phyloP scores from a whole-genome alignment of 2,113 vertebrate species.

The Megalops atlanticus region DNA sequence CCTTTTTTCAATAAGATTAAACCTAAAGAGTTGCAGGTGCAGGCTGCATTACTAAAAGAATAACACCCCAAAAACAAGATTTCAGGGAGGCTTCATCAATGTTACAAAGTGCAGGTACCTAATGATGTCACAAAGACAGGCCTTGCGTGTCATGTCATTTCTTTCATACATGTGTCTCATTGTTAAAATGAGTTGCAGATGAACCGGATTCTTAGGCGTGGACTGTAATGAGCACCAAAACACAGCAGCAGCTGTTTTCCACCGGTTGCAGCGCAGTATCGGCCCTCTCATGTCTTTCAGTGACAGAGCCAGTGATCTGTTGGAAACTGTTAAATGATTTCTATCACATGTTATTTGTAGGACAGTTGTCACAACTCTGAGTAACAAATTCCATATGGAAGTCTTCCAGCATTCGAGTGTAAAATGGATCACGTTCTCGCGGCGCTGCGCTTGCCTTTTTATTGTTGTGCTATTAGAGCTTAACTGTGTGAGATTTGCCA shows the following conservation, averaged over 20 bases:
- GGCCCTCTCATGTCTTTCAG: conserved; percentile 38
- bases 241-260: conserved; percentile 49
- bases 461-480: background rate
- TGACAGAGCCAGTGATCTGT: conserved; percentile 17
- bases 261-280: too few relatives aligned
- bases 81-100: conserved; percentile 62
- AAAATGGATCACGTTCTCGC: too few relatives aligned
- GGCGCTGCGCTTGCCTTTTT: too few relatives aligned
- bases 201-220: conserved; percentile 75
- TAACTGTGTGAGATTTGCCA: background rate
- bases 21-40: conserved; percentile 65
- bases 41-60: conserved; percentile 59
- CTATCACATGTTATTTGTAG: conserved; percentile 40
- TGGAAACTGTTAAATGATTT: conserved; percentile 47
- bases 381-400: conserved; percentile 9
- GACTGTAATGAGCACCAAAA: conserved; percentile 73
- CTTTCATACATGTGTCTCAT: conserved; percentile 64
- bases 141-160: conserved; percentile 69
- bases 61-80: conserved; percentile 37
- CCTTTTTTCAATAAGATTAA: conserved; percentile 59
- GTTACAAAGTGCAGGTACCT: conserved; percentile 75
- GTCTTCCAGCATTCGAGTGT: background rate
- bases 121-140: conserved; percentile 67
- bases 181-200: conserved; percentile 78
- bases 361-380: conserved; percentile 3